Evolutionary conservation across 2,888 invertebrate genomes (phyloP).

Genomic region (Lasioglossum zephyrum): DNA sequence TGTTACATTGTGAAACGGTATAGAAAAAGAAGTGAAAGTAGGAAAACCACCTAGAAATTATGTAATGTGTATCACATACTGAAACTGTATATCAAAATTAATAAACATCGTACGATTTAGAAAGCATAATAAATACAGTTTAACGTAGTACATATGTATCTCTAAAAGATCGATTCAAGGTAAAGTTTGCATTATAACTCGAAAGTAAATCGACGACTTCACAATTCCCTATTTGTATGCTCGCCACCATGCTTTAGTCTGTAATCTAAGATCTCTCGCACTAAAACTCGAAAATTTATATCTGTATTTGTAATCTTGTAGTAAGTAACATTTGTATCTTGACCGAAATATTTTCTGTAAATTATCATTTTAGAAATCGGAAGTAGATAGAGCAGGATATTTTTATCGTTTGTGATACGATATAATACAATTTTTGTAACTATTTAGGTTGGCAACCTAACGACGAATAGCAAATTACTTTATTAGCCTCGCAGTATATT

Average conservation of each 20-base stretch:
- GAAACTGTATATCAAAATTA: not conserved
- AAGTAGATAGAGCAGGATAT: constrained; percentile 55
- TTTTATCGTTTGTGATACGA: constrained; percentile 52
- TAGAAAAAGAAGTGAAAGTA: no score
- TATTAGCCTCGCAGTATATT: constrained; percentile 32
- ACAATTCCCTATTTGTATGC: not conserved
- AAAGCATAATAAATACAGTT: not conserved
- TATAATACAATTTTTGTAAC: constrained; percentile 43
- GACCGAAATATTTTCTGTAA: constrained; percentile 41
- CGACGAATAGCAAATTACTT: constrained; percentile 10
- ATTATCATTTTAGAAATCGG: constrained; percentile 32
- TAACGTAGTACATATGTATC: not conserved
- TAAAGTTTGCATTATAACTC: not conserved
- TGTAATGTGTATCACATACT: no score
- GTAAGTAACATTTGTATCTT: constrained; percentile 9
- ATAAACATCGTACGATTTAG: not conserved
- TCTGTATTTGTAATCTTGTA: constrained; percentile 15
- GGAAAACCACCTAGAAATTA: no score
- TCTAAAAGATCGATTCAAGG: not conserved
- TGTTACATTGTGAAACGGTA: no score
- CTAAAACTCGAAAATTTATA: constrained; percentile 44
- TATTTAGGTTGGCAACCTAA: constrained; percentile 41
- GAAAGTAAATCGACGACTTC: not conserved
- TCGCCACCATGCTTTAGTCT: constrained; percentile 48
- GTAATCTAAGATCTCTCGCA: constrained; percentile 49